Percentiles rank a stretch among this genome's conserved stretches.
Evolutionary conservation across 2,797 vertebrate genomes (phyloP).

Genomic region (Darevskia mixta): DNA sequence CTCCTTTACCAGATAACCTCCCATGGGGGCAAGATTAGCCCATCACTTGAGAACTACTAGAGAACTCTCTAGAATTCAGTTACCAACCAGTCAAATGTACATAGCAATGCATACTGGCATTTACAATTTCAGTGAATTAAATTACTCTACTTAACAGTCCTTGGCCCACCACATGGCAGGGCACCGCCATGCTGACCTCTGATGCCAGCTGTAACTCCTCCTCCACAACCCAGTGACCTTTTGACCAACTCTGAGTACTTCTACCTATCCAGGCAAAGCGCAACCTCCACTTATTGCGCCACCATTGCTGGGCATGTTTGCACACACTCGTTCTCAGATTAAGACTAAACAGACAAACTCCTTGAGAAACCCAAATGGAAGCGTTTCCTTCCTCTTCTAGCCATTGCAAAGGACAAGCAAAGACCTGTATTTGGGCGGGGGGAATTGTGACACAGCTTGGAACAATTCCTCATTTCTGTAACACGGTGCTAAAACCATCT

Average conservation of each 20-base stretch:
- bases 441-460: not conserved
- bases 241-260: not conserved
- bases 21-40: no score
- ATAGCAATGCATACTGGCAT: no score
- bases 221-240: not conserved
- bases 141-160: no score
- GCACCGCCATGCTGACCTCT: not conserved
- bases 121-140: no score
- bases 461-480: not conserved
- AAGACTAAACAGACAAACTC: not conserved
- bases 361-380: not conserved
- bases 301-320: not conserved
- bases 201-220: not conserved
- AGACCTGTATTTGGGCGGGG: not conserved
- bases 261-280: not conserved
- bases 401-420: not conserved
- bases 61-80: no score
- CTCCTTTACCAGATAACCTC: no score
- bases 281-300: not conserved
- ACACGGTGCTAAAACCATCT: no score
- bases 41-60: no score
- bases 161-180: no score
- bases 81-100: no score
- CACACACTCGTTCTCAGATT: not conserved
- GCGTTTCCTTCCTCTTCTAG: not conserved